Conservation (phyloP, 2,797 vertebrate species). For the Lagodon rhomboides region DNA sequence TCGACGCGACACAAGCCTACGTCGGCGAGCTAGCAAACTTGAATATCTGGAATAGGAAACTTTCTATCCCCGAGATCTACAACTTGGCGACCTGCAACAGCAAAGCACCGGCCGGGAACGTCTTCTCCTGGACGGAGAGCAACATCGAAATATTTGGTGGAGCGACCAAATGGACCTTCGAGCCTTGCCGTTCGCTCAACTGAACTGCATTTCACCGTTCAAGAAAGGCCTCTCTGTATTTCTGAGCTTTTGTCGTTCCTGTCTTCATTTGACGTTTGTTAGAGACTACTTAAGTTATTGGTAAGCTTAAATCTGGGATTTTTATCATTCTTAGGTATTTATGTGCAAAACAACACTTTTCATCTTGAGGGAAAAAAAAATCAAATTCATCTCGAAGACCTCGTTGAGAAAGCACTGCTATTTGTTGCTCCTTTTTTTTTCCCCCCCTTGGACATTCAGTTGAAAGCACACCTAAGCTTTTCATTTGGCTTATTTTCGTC, state of each 20-base stretch:
- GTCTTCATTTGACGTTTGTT: slow-evolving; percentile 83
- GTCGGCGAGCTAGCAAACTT: slow-evolving; percentile 95
- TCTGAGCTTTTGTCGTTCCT: slow-evolving; percentile 83
- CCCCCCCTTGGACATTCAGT: slow-evolving; percentile 62
- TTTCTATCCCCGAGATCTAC: slow-evolving; percentile 92
- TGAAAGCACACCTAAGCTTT: slow-evolving; percentile 76
- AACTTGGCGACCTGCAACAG: slow-evolving; percentile 94
- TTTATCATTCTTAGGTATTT: slow-evolving; percentile 84
- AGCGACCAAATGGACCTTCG: slow-evolving; percentile 96
- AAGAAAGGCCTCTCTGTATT: slow-evolving; percentile 72
- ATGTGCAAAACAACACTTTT: slow-evolving; percentile 81
- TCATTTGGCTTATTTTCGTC: slow-evolving; percentile 69
- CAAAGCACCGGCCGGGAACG: slow-evolving; percentile 90
- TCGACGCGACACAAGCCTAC: slow-evolving; percentile 96
- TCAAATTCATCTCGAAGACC: slow-evolving; percentile 66
- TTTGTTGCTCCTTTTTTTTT: slow-evolving; percentile 50
- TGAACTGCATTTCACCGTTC: slow-evolving; percentile 75
- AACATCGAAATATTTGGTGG: slow-evolving; percentile 95
- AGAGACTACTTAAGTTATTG: slow-evolving; percentile 76
- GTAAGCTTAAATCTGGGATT: slow-evolving; percentile 84
- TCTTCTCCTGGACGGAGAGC: slow-evolving; percentile 94
- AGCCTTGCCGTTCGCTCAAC: slow-evolving; percentile 95
- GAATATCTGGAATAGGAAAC: slow-evolving; percentile 95
- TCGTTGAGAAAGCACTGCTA: slow-evolving; percentile 71
- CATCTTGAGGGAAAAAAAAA: slow-evolving; percentile 70